Percentiles rank a stretch among this genome's conserved stretches.
These are phyloP conservation scores for Anodontia alba DNA, from an alignment of 2,888 invertebrate genomes.

Conservation along the genomic window DNA sequence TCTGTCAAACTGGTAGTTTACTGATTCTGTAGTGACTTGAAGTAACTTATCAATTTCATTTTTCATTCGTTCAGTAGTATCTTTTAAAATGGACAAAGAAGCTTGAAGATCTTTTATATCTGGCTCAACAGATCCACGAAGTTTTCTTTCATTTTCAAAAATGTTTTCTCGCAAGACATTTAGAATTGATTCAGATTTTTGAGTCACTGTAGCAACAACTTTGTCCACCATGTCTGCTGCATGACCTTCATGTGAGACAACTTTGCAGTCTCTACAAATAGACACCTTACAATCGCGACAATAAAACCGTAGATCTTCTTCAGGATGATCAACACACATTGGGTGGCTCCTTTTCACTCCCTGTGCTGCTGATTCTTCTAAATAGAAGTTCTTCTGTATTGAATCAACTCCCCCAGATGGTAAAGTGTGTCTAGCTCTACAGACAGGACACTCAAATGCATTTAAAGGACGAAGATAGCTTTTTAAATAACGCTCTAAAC, in stretches of 20 bases:
- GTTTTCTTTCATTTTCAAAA: background rate
- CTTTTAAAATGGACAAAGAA: background rate
- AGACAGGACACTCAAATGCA: background rate
- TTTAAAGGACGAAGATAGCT: background rate
- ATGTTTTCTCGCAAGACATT: background rate
- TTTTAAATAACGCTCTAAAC: background rate
- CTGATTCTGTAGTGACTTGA: background rate
- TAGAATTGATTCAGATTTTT: no score
- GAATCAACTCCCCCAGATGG: background rate
- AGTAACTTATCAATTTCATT: constrained; percentile 4
- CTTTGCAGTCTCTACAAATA: no score
- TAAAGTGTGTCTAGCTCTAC: background rate
- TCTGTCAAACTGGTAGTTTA: background rate
- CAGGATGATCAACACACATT: background rate
- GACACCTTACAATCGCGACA: no score
- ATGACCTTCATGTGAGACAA: no score
- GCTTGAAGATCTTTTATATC: background rate
- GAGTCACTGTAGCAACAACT: no score
- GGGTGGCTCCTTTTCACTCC: background rate
- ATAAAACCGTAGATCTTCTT: no score
- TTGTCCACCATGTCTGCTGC: no score
- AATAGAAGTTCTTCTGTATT: background rate
- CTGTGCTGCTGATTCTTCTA: background rate
- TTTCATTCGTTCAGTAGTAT: background rate
- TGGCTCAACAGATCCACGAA: background rate